These are phyloP conservation scores for Paedocypris sp. DNA, from an alignment of 2,113 vertebrate genomes.

Conservation along the genomic window DNA sequence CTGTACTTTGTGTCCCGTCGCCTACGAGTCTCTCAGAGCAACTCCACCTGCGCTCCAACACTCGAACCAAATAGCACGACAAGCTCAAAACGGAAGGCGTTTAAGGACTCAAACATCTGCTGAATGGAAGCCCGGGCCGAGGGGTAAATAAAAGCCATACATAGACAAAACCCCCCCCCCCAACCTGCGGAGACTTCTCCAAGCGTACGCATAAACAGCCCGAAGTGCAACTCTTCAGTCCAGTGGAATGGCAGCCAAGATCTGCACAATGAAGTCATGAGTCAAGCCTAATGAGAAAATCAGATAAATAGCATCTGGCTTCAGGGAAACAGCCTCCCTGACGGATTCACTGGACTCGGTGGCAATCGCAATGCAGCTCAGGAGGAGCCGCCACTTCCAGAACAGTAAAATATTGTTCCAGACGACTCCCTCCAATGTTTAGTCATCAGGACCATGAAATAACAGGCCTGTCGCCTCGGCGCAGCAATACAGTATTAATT, in stretches of 20 bases:
- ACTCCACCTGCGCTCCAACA: slow-evolving; percentile 26
- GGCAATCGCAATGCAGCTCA: slow-evolving; percentile 58
- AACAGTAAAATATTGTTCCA: slow-evolving; percentile 81
- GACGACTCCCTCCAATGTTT: slow-evolving; percentile 65
- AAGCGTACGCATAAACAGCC: slow-evolving; percentile 30
- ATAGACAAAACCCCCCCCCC: slow-evolving; percentile 12
- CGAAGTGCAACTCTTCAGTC: slow-evolving; percentile 37
- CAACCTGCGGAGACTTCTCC: slow-evolving; percentile 33
- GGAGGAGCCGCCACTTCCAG: slow-evolving; percentile 60
- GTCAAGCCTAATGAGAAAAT: slow-evolving; percentile 70
- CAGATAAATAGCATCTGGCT: slow-evolving; percentile 65
- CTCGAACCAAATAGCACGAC: no score
- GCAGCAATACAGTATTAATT: slow-evolving; percentile 81
- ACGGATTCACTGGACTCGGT: slow-evolving; percentile 70
- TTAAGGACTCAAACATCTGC: slow-evolving; percentile 6
- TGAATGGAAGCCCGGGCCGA: neutral
- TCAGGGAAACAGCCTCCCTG: slow-evolving; percentile 51
- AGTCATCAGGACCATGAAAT: slow-evolving; percentile 75
- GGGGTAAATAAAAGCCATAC: slow-evolving; percentile 16
- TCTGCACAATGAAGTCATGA: slow-evolving; percentile 58
- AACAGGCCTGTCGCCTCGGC: slow-evolving; percentile 71
- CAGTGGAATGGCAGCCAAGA: slow-evolving; percentile 47
- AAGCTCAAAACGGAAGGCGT: slow-evolving; percentile 22
- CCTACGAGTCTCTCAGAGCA: slow-evolving; percentile 6
- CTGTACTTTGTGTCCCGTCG: slow-evolving; percentile 11